Conservation (phyloP, 2,797 vertebrate species). For the Hirundo rustica region DNA sequence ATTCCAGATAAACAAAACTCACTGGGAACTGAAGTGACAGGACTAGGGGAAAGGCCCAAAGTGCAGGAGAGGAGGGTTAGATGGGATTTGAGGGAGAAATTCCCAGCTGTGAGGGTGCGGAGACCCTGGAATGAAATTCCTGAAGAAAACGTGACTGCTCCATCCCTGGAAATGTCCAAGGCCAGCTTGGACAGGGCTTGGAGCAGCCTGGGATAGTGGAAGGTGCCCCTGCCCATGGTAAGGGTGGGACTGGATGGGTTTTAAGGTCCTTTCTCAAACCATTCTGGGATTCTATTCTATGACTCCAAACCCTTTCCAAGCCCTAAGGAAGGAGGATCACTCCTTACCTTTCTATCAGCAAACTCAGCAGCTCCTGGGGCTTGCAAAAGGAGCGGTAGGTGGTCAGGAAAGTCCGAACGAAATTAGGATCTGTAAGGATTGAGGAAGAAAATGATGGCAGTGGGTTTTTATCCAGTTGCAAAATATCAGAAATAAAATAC, state of each 20-base stretch:
- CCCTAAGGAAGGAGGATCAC: not conserved
- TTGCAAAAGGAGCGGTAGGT: slow-evolving; percentile 99
- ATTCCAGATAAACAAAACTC: not conserved
- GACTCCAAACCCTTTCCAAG: not conserved
- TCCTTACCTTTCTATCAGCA: slow-evolving; percentile 91
- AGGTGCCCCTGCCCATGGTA: not conserved
- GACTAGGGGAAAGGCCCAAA: not conserved
- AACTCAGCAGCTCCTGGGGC: slow-evolving; percentile 90
- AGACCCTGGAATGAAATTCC: not conserved
- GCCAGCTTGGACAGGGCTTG: not conserved
- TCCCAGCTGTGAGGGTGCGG: not conserved
- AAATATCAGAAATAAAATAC: not conserved
- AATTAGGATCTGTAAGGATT: slow-evolving; percentile 89
- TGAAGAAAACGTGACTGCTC: not conserved
- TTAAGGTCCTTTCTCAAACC: not conserved
- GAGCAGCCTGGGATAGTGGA: fast-evolving
- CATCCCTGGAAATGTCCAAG: not conserved
- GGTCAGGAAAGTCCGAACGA: slow-evolving; percentile 97
- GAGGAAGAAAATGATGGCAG: not conserved
- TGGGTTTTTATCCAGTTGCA: not conserved
- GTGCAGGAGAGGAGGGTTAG: not conserved
- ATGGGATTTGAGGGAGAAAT: not conserved
- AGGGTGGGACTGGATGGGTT: fast-evolving
- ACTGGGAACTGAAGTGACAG: not conserved
- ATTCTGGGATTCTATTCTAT: not conserved